Evolutionary conservation across 2,113 vertebrate species (phyloP), one percentile per base, ranked within the genome.

Genomic region (Cyprinodon brontotheroides): DNA sequence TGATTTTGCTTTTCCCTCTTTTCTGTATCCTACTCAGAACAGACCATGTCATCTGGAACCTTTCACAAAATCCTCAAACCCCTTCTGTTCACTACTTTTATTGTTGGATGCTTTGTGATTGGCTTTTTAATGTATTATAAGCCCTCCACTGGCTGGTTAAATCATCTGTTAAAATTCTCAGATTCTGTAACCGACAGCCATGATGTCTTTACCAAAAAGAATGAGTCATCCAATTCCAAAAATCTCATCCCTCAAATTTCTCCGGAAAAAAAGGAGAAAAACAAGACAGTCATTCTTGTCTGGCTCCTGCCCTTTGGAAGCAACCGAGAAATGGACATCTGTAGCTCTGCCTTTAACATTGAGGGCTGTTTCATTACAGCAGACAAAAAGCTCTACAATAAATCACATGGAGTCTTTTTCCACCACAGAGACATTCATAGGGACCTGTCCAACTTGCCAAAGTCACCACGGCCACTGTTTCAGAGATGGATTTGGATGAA

Each of bases 401-500:
- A 92, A 87, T 97, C 97, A 0, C 96, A 99, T 1, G 97, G 96
- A 0, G 95, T 99, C 63, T 90, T 99, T 78, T 96, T 99, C 72
- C 98, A 99, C 22, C 97, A 99, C 89, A 91, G 96, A 4, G 97
- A 99, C 82, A 98, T 99, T 36, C 96, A 89, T 70, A 92, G 95
- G 74, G 97, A 99, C 89, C 92, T 98, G 75, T 95, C 96, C 70
- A 99, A 99, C 84, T 94, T 99, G 93, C 97, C 97, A 36, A 95
- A 95, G 45, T 68, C 94, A 17, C 91, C 94, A 65, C 95, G 97
- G 61, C 97, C 97, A 37, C 94, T 95, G 0, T 96, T 98, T 89
- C 97, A 99, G 92, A 98, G 98, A 85, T 99, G 97, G 97, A 94
- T 99, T 36, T 36, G 98, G 97, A 98, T 98, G 97, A 99, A 99